These are phyloP conservation scores for Neuroscelio doddi DNA, from an alignment of 2,888 invertebrate genomes.

Conservation along the genomic window DNA sequence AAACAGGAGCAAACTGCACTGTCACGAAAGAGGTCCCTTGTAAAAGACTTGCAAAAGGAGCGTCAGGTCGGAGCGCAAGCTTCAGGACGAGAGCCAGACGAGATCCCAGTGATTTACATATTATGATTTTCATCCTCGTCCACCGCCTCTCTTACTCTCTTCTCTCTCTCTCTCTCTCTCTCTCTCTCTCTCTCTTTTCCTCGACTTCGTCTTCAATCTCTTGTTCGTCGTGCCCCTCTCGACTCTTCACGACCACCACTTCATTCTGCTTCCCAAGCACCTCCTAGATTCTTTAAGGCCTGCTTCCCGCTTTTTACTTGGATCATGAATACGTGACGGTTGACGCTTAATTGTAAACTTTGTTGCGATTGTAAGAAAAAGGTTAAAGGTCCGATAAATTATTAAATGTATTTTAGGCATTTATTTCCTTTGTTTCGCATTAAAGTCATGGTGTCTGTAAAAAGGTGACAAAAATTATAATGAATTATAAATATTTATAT, in stretches of 20 bases:
- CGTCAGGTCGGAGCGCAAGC: constrained; percentile 60
- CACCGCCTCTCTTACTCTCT: too few relatives aligned
- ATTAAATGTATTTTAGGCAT: background rate
- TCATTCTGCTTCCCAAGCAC: too few relatives aligned
- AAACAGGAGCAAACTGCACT: background rate
- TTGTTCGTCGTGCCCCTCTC: too few relatives aligned
- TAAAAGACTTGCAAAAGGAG: constrained; percentile 59
- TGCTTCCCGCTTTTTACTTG: background rate
- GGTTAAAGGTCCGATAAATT: constrained; percentile 8
- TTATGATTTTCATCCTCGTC: constrained; percentile 71
- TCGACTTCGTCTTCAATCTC: background rate
- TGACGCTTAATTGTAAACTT: constrained; percentile 6
- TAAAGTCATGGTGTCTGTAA: too few relatives aligned
- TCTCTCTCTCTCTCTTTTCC: constrained; percentile 22
- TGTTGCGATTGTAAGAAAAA: background rate
- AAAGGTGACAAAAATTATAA: too few relatives aligned
- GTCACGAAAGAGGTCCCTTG: constrained; percentile 39
- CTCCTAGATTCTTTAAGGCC: background rate
- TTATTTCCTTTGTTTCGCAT: too few relatives aligned
- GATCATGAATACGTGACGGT: constrained; percentile 6
- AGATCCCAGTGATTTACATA: constrained; percentile 69
- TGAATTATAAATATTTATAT: too few relatives aligned
- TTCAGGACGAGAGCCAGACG: constrained; percentile 63
- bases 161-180: constrained; percentile 12
- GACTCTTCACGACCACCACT: too few relatives aligned